Base-by-base conservation (phyloP, 2,113 vertebrate species). In the Ictalurus furcatus region DNA sequence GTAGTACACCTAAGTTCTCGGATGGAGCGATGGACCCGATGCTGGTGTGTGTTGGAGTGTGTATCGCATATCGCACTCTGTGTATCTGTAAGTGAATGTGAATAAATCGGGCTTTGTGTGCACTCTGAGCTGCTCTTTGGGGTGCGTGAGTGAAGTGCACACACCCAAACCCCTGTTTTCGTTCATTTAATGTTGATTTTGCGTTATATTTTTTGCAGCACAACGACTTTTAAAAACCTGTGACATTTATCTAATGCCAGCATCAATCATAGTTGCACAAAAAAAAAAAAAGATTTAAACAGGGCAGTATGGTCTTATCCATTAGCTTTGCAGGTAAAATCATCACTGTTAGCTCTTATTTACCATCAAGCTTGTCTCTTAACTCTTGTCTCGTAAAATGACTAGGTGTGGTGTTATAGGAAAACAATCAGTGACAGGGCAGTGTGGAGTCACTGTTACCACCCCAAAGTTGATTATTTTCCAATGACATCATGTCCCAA, bases 181-280 rank as follows among this genome's bases (percentile, higher is more conserved):
- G 44, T 48, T 86, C 71, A 58, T 56, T 67, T 65, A 76, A 67
- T 81, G 61, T 28, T 44, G 44, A 67, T 81, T 52, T 28, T 44
- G 44, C 40, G 37, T 19, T 54, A 28, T 7, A 28, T 58, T 63
- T 90, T 90, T 54, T 85, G 71, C 37, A 74, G 21, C 85, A 85
- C 84, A 74, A 84, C 54, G 61, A 65, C 84, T 65, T 63, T 28
- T 78, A 56, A 63, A 83, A 88, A 74, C 67, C 56, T 17, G 37
- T 63, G 16, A 58, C 89, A 56, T 85, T 90, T 84, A 79, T 84
- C 1, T 59, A 69, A 90, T 28, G 23, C 19, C 80, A 78, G 58
- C 58, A 73, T 58, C 83, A 81, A 76, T 44, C 87, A 84, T 52
- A 76, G 59, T 44, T 6, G 84, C 67, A 79, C 13, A 13, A 63